These are phyloP conservation scores for Chaetops frenatus DNA, from an alignment of 2,113 vertebrate genomes.

Conservation along the genomic window DNA sequence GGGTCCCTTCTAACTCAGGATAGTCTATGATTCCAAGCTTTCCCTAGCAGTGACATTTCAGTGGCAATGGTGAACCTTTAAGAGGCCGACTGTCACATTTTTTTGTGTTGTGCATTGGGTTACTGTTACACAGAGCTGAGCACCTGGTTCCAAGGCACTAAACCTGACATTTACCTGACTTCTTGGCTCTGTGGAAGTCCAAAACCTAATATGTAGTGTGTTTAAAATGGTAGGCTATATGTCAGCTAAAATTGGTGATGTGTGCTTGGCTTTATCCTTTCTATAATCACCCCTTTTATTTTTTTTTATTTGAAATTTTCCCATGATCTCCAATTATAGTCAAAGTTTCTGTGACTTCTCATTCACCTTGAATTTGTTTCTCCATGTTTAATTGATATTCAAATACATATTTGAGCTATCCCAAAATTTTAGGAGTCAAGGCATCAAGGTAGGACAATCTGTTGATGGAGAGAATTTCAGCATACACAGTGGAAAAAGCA, in stretches of 20 bases:
- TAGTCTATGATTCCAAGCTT: not conserved
- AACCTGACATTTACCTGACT: not conserved
- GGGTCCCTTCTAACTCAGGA: not conserved
- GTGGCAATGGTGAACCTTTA: not conserved
- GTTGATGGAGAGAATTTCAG: not conserved
- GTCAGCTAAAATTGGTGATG: not conserved
- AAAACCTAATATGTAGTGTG: not conserved
- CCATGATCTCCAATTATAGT: not conserved
- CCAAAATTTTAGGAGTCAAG: not conserved
- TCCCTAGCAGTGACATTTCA: not conserved
- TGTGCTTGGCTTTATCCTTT: not conserved
- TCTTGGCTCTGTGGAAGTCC: not conserved
- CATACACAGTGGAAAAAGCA: not conserved
- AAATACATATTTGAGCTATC: not conserved
- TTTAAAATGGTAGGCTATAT: not conserved
- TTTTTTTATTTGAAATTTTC: not conserved
- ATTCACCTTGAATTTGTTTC: not conserved
- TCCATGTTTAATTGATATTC: not conserved
- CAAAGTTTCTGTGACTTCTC: not conserved
- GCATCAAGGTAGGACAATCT: not conserved
- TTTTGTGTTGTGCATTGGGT: not conserved
- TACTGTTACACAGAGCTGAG: not conserved
- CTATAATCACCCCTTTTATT: not conserved
- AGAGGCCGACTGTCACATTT: fast-evolving
- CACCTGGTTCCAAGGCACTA: not conserved